phyloP scores from a whole-genome alignment of 2,113 vertebrate genomes.

The Melanerpes formicivorus region DNA sequence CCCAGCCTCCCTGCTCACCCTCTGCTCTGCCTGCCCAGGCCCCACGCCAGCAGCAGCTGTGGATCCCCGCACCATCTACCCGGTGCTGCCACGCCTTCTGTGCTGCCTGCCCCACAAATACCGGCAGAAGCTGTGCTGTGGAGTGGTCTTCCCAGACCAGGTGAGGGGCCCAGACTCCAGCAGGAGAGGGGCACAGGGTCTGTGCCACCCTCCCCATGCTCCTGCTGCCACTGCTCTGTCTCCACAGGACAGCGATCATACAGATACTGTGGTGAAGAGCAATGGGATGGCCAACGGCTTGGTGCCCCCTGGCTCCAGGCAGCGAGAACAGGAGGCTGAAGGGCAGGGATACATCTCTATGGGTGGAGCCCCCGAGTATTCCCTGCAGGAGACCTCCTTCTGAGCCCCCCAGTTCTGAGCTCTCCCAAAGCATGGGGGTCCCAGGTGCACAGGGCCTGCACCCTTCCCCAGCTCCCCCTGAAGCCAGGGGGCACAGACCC shows the following conservation, averaged over 20 bases:
- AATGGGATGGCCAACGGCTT: background rate
- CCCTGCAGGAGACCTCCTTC: conserved; percentile 46
- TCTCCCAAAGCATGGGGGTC: background rate
- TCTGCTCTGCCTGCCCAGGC: conserved; percentile 66
- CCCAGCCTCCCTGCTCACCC: background rate
- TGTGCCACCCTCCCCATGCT: too few relatives aligned
- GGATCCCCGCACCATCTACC: conserved; percentile 88
- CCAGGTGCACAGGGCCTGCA: background rate
- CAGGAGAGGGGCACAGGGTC: rapidly evolving
- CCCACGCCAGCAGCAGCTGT: conserved; percentile 82
- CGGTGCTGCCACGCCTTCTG: conserved; percentile 82
- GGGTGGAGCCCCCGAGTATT: rapidly evolving
- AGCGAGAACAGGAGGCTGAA: background rate
- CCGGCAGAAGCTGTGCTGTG: conserved; percentile 79
- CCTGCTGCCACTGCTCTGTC: rapidly evolving
- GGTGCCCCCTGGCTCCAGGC: rapidly evolving
- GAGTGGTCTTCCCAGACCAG: conserved; percentile 70
- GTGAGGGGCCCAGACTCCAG: conserved; percentile 48
- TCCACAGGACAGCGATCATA: rapidly evolving
- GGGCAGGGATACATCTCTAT: background rate
- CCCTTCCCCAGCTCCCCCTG: too few relatives aligned
- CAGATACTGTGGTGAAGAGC: rapidly evolving
- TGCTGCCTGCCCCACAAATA: conserved; percentile 85
- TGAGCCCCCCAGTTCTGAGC: background rate
- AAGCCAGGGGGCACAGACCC: rapidly evolving